Evolutionary conservation across 2,797 vertebrate species (phyloP), one percentile per base, ranked within the genome.

Genomic region (Pristis pectinata): DNA sequence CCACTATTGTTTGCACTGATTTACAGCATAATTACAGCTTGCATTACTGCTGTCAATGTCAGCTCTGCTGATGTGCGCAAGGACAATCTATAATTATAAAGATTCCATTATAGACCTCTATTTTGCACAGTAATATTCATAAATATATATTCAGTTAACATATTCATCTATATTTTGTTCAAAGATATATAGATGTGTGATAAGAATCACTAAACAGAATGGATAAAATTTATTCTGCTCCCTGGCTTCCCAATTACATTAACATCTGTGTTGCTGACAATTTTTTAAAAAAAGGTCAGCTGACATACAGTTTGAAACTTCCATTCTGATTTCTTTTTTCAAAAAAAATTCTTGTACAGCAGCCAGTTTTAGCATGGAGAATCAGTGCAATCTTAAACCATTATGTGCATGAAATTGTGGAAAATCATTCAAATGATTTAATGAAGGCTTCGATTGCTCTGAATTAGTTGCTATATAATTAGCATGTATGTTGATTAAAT

Each of bases 81-180:
- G 95, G 74, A 19, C 44, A 15, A 95, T 67, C 67, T 41, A 41
- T 94, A 95, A 82, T 89, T 94, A 70, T 53, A 94, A 92, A 17
- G 41, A 22, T 30, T 44, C 7, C 74, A 94, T 94, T 94, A 76
- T 94, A 76, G 72, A 53, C 87, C 37, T 10, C 95, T 95, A 95
- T 0, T 0, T 92, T 80, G 95, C 87, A 95, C 95, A 95, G 94
- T 95, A 19, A 95, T 95, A 85, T 83, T 95, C 72, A 0, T 96
- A 95, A 95, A 95, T 96, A 96, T 95, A 95, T 96, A 96, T 94
- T 96, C 95, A 95, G 89, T 96, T 95, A 95, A 95, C 94, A 95
- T 95, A 95, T 96, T 96, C 94, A 61, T 95, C 77, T 95, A 95
- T 96, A 53, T 94, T 94, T 76, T 94, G 92, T 76, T 94, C 95